These are phyloP conservation scores for Temnothorax unifasciatus DNA, from an alignment of 2,888 invertebrate genomes.

Conservation along the genomic window DNA sequence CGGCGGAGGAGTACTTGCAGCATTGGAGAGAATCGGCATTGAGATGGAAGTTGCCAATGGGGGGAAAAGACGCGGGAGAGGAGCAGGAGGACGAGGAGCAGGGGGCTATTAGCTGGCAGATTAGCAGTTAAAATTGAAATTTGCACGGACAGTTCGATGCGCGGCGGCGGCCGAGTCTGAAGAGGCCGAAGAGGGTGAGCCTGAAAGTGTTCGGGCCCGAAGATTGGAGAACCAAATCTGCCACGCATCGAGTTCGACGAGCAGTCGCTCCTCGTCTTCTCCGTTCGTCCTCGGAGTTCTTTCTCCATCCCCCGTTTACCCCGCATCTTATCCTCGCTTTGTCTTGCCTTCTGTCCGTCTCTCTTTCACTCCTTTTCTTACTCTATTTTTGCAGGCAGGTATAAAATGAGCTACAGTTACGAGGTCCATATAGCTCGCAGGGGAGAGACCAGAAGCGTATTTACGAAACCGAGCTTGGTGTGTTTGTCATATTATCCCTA, in stretches of 20 bases:
- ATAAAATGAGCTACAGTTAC: slow-evolving; percentile 84
- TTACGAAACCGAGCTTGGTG: slow-evolving; percentile 6
- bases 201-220: slow-evolving; percentile 68
- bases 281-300: slow-evolving; percentile 54
- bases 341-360: slow-evolving; percentile 47
- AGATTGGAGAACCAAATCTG: slow-evolving; percentile 85
- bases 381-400: slow-evolving; percentile 68
- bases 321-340: slow-evolving; percentile 29
- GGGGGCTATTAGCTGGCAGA: slow-evolving; percentile 85
- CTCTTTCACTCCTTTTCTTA: slow-evolving; percentile 23
- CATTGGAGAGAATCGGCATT: slow-evolving; percentile 61
- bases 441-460: slow-evolving; percentile 39
- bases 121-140: slow-evolving; percentile 86
- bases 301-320: slow-evolving; percentile 22
- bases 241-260: slow-evolving; percentile 83
- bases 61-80: slow-evolving; percentile 56
- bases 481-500: not conserved
- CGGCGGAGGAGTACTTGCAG: slow-evolving; percentile 59
- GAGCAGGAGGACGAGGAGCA: slow-evolving; percentile 54
- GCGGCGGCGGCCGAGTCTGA: slow-evolving; percentile 88
- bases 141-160: slow-evolving; percentile 86
- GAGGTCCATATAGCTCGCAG: slow-evolving; percentile 76
- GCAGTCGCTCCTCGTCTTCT: slow-evolving; percentile 63
- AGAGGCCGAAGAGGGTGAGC: slow-evolving; percentile 66
- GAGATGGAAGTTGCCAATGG: slow-evolving; percentile 67